Percentiles rank a stretch among this genome's conserved stretches.
These are phyloP conservation scores for Cetonia aurata DNA, from an alignment of 2,888 invertebrate genomes.

Conservation along the genomic window DNA sequence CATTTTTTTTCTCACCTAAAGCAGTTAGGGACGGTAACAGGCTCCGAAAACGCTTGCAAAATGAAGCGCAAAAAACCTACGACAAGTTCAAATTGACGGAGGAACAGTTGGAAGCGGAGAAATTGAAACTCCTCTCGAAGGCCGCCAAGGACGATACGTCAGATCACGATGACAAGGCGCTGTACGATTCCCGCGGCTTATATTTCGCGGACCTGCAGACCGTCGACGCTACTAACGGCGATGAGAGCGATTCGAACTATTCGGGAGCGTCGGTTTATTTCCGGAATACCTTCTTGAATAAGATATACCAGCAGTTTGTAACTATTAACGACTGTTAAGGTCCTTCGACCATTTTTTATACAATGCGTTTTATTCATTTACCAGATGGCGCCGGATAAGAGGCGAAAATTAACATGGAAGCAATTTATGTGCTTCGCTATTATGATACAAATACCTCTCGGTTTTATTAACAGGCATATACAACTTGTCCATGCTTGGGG, in stretches of 20 bases:
- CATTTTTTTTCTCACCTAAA: constrained; percentile 17
- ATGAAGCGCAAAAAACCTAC: constrained; percentile 35
- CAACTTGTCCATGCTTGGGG: constrained; percentile 30
- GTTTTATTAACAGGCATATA: constrained; percentile 31
- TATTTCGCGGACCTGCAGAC: constrained; percentile 36
- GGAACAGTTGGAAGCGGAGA: constrained; percentile 30
- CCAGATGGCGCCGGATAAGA: constrained; percentile 21
- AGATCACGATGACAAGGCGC: constrained; percentile 26
- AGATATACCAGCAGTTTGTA: constrained; percentile 28
- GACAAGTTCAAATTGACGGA: constrained; percentile 39
- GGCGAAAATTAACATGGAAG: constrained; percentile 32
- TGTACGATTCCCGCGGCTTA: constrained; percentile 30
- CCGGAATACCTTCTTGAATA: constrained; percentile 18
- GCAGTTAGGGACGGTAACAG: constrained; percentile 24
- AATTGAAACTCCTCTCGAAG: constrained; percentile 24
- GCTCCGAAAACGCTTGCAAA: constrained; percentile 32
- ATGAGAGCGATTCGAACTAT: constrained; percentile 27
- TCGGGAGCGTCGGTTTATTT: constrained; percentile 13
- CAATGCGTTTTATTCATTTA: background rate
- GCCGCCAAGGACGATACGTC: constrained; percentile 21
- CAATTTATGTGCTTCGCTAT: constrained; percentile 40
- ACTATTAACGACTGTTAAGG: background rate
- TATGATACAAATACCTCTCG: constrained; percentile 34
- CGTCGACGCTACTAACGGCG: constrained; percentile 28
- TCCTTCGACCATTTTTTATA: no score